Conservation (phyloP, 1,140 invertebrate genomes). For the Lepeophtheirus salmonis region DNA sequence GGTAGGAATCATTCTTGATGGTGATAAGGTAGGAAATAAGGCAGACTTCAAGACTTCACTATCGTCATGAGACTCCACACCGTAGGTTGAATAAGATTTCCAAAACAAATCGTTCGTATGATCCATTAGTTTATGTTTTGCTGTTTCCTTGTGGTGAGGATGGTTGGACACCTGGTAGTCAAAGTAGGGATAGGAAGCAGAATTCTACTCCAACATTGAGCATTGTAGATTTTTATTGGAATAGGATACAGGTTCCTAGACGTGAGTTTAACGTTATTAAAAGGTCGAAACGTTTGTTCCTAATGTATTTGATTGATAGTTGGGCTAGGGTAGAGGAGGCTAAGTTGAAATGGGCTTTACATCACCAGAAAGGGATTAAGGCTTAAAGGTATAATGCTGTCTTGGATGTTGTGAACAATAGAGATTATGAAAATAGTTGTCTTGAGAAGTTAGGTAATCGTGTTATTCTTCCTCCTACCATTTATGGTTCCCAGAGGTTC, state of each 20-base stretch:
- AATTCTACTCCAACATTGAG: not conserved
- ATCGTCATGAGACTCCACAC: not conserved
- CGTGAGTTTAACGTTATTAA: not conserved
- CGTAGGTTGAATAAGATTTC: not conserved
- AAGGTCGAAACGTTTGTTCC: not conserved
- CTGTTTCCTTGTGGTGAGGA: not conserved
- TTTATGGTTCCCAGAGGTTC: not conserved
- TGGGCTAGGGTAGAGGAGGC: constrained; percentile 13
- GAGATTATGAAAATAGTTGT: not conserved
- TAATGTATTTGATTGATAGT: constrained; percentile 10
- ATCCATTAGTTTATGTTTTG: not conserved
- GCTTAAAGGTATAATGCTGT: not conserved
- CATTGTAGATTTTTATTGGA: not conserved
- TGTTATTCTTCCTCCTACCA: not conserved
- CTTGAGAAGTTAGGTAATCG: not conserved
- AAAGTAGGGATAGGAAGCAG: not conserved
- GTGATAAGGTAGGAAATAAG: not conserved
- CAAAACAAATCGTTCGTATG: not conserved
- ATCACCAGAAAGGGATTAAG: not conserved
- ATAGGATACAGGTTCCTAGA: not conserved
- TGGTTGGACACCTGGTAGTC: not conserved
- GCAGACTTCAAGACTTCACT: not conserved
- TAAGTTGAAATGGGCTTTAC: not conserved
- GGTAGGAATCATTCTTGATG: not conserved
- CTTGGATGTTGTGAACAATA: not conserved